These are phyloP conservation scores for Perizoma flavofasciatum DNA, from an alignment of 2,888 invertebrate species.

Conservation along the genomic window DNA sequence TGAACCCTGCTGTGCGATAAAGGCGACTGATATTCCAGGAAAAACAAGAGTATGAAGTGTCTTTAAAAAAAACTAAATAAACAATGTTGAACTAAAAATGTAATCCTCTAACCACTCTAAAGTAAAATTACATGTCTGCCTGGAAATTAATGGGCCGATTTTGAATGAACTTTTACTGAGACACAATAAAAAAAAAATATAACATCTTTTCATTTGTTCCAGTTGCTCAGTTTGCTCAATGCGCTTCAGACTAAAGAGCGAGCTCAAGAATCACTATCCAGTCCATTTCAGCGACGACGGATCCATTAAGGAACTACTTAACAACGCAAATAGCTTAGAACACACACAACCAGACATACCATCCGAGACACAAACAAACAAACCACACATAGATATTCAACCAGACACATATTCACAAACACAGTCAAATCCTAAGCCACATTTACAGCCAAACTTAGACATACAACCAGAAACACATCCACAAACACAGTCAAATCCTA, in stretches of 20 bases:
- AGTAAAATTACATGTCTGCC: too few species aligned
- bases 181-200: too few species aligned
- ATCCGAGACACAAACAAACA: constrained; percentile 2
- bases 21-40: too few species aligned
- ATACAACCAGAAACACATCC: not conserved
- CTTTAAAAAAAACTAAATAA: too few species aligned
- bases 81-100: too few species aligned
- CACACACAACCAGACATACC: constrained; percentile 1
- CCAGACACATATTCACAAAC: not conserved
- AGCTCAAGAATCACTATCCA: constrained; percentile 75
- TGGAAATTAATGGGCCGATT: too few species aligned
- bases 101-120: too few species aligned
- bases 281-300: constrained; percentile 62
- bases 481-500: not conserved
- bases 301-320: constrained; percentile 27
- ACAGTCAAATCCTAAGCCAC: not conserved
- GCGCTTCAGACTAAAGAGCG: constrained; percentile 69
- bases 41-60: too few species aligned
- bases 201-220: constrained; percentile 31
- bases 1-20: too few species aligned
- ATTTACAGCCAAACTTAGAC: not conserved
- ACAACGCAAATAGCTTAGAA: not conserved
- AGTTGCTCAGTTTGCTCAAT: constrained; percentile 73
- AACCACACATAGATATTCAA: not conserved
- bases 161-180: too few species aligned